These are phyloP conservation scores for Kuschelorhynchus macadamiae DNA, from an alignment of 2,888 invertebrate species.

Conservation along the genomic window DNA sequence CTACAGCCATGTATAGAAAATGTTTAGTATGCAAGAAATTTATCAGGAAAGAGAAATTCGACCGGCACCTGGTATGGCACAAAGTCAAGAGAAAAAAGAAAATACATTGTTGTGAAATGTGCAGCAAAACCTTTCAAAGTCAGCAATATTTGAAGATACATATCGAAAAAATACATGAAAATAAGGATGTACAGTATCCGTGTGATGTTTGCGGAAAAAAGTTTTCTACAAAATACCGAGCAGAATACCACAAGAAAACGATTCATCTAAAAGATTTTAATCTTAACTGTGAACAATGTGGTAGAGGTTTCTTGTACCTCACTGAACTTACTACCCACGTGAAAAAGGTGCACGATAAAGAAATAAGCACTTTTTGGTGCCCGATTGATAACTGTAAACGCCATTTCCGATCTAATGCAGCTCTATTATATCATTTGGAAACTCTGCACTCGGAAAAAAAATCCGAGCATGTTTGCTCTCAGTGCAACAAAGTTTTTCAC, in stretches of 20 bases:
- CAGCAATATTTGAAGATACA: conserved; percentile 56
- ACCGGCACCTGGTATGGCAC: conserved; percentile 46
- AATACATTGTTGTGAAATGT: conserved; percentile 37
- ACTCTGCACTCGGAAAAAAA: conserved; percentile 26
- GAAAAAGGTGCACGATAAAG: conserved; percentile 44
- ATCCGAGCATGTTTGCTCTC: conserved; percentile 26
- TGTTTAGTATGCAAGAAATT: conserved; percentile 36
- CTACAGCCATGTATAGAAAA: conserved; percentile 22
- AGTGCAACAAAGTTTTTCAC: conserved; percentile 40
- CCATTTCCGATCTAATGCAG: conserved; percentile 48
- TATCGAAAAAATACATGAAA: conserved; percentile 39
- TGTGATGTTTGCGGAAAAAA: conserved; percentile 56
- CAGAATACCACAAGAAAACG: conserved; percentile 69
- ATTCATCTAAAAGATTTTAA: conserved; percentile 50
- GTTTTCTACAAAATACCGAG: conserved; percentile 70
- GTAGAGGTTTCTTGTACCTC: conserved; percentile 55
- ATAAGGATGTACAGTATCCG: conserved; percentile 36
- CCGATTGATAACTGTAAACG: conserved; percentile 54
- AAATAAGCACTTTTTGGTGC: conserved; percentile 28
- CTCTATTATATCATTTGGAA: conserved; percentile 56
- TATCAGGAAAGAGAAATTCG: conserved; percentile 38
- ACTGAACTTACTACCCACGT: conserved; percentile 43
- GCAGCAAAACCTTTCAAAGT: conserved; percentile 56
- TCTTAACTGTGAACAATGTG: conserved; percentile 54
- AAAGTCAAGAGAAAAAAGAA: conserved; percentile 48